Conservation (phyloP, 2,888 invertebrate genomes). For the Eupeodes luniger region DNA sequence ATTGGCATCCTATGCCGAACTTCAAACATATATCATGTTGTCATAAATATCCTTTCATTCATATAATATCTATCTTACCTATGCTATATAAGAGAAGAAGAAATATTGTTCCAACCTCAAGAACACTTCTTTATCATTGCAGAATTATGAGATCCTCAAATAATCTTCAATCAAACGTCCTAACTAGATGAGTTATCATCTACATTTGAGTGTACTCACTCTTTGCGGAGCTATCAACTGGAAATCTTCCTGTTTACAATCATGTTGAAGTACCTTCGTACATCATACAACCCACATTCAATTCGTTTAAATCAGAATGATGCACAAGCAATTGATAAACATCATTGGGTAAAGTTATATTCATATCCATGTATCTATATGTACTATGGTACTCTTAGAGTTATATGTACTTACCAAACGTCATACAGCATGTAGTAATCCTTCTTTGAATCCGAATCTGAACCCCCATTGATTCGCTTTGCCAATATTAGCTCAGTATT, state of each 20-base stretch:
- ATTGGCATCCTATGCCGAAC: neutral
- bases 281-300: slow-evolving; percentile 14
- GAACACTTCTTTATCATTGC: slow-evolving; percentile 5
- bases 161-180: slow-evolving; percentile 31
- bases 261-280: neutral
- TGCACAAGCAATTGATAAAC: slow-evolving; percentile 54
- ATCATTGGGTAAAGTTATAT: slow-evolving; percentile 26
- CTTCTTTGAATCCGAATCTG: slow-evolving; percentile 78
- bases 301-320: slow-evolving; percentile 43
- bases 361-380: too few relatives aligned
- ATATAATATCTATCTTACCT: neutral
- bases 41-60: neutral
- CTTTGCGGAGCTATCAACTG: slow-evolving; percentile 56
- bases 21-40: neutral
- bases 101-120: slow-evolving; percentile 12
- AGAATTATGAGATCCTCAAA: slow-evolving; percentile 33
- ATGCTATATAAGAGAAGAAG: neutral
- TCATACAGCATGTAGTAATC: slow-evolving; percentile 82
- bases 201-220: slow-evolving; percentile 2
- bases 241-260: slow-evolving; percentile 33
- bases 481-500: slow-evolving; percentile 84
- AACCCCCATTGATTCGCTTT: slow-evolving; percentile 78
- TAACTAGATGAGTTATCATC: slow-evolving; percentile 20
- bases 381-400: slow-evolving; percentile 52
- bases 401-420: slow-evolving; percentile 81